These are phyloP conservation scores for Phainopepla nitens DNA, from an alignment of 2,113 vertebrate genomes.

Conservation along the genomic window DNA sequence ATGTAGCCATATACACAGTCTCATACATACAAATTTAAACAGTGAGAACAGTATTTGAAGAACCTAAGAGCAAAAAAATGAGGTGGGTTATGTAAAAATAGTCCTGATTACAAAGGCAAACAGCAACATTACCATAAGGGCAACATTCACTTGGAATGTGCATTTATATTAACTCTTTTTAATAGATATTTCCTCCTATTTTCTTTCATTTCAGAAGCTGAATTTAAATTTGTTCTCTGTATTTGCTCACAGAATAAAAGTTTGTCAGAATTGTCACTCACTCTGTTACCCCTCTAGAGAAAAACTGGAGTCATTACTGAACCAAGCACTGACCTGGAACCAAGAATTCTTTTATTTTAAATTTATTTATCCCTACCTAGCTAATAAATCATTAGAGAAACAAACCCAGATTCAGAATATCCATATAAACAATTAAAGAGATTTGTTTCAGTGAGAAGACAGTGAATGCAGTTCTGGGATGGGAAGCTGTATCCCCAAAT, in stretches of 20 bases:
- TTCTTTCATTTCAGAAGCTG: not conserved
- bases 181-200: not conserved
- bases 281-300: not conserved
- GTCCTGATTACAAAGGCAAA: conserved; percentile 28
- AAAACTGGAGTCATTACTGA: not conserved
- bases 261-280: not conserved
- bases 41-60: not conserved
- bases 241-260: not conserved
- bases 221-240: not conserved
- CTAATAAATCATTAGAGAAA: not conserved
- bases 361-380: not conserved
- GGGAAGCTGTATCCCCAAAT: not conserved
- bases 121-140: not conserved
- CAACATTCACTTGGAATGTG: not conserved
- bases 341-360: not conserved
- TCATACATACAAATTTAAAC: conserved; percentile 29
- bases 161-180: not conserved
- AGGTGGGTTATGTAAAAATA: conserved; percentile 8
- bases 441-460: not conserved
- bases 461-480: not conserved
- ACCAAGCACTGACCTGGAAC: not conserved
- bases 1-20: not conserved
- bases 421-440: not conserved
- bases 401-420: not conserved
- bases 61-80: not conserved